Conservation (phyloP, 1,140 invertebrate genomes). For the Bicyclus anynana region DNA sequence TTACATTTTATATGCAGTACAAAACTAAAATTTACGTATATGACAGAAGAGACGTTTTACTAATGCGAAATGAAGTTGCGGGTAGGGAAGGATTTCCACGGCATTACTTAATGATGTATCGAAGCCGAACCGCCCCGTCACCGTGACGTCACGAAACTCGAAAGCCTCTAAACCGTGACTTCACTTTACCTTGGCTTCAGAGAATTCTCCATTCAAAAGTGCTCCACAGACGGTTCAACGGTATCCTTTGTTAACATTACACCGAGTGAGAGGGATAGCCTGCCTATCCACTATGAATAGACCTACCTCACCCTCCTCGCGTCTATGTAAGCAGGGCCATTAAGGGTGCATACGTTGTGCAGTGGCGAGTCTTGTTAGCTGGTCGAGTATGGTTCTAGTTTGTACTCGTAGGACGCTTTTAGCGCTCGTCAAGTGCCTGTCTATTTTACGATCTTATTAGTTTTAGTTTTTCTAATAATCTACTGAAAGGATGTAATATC, state of each 20-base stretch:
- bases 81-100: too few species aligned
- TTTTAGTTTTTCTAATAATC: too few species aligned
- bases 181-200: background rate
- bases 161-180: background rate
- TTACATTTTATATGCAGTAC: too few species aligned
- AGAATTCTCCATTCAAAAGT: background rate
- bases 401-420: background rate
- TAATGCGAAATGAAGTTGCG: too few species aligned
- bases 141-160: background rate
- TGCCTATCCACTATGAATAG: conserved; percentile 1
- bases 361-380: background rate
- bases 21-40: too few species aligned
- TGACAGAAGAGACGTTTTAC: too few species aligned
- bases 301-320: background rate
- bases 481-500: too few species aligned
- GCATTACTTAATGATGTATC: background rate
- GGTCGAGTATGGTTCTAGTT: background rate
- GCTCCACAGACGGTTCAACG: conserved; percentile 21
- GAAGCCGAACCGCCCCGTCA: background rate
- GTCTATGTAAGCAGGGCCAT: background rate
- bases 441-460: background rate
- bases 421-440: background rate
- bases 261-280: conserved; percentile 35
- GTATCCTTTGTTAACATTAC: conserved; percentile 38
- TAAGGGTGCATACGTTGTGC: background rate